Percentiles rank a stretch among this genome's conserved stretches.
Evolutionary conservation across 2,888 invertebrate genomes (phyloP).

Genomic region (Geotrupes spiniger): DNA sequence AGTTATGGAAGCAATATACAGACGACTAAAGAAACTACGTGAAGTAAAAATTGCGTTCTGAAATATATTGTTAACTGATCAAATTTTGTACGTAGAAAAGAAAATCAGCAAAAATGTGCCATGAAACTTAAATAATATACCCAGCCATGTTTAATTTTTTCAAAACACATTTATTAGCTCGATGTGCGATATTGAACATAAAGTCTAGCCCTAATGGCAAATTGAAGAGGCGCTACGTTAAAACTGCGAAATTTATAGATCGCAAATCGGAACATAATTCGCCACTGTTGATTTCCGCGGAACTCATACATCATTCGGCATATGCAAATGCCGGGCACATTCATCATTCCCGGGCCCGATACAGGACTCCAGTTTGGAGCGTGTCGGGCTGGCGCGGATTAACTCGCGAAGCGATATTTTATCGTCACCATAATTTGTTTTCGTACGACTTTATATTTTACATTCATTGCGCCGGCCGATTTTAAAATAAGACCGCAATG

Average conservation of each 20-base stretch:
- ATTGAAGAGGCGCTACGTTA: slow-evolving; percentile 36
- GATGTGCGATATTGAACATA: no score
- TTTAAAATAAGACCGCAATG: neutral
- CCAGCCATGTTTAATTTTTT: no score
- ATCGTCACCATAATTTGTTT: slow-evolving; percentile 43
- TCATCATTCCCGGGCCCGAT: slow-evolving; percentile 40
- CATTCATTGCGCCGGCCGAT: slow-evolving; percentile 10
- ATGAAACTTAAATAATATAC: no score
- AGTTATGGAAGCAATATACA: no score
- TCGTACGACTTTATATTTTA: slow-evolving; percentile 35
- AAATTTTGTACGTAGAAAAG: no score
- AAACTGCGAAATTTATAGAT: slow-evolving; percentile 38
- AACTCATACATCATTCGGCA: slow-evolving; percentile 50
- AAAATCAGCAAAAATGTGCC: no score
- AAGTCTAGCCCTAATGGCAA: slow-evolving; percentile 37
- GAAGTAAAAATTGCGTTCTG: no score
- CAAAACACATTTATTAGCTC: no score
- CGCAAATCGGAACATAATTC: slow-evolving; percentile 48
- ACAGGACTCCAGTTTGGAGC: slow-evolving; percentile 30
- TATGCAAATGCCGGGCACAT: slow-evolving; percentile 49
- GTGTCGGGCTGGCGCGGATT: slow-evolving; percentile 28
- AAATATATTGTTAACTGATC: no score
- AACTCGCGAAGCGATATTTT: slow-evolving; percentile 42
- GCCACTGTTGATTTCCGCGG: slow-evolving; percentile 48
- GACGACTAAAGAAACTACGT: no score